Evolutionary conservation across 2,797 vertebrate species (phyloP).

Genomic region (Megaceryle alcyon): DNA sequence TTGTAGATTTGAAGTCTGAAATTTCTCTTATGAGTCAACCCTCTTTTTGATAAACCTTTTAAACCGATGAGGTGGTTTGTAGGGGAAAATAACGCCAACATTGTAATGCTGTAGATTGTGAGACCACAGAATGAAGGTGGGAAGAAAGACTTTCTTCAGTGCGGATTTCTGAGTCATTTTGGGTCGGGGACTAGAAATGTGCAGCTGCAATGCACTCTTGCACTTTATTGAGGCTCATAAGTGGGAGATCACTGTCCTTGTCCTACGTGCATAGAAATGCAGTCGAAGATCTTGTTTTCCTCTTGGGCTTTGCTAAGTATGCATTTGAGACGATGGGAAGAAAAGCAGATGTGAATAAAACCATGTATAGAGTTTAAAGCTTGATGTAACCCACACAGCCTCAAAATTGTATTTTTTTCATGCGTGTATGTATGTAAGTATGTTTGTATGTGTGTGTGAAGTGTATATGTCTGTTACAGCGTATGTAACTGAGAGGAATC

Average conservation of each 20-base stretch:
- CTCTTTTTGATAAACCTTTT: neutral
- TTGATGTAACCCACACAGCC: neutral
- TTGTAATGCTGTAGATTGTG: neutral
- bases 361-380: neutral
- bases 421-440: neutral
- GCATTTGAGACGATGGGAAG: neutral
- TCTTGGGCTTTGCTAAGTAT: neutral
- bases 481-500: neutral
- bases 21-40: neutral
- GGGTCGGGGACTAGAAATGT: neutral
- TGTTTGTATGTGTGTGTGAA: neutral
- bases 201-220: neutral
- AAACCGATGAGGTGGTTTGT: neutral
- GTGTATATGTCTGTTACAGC: neutral
- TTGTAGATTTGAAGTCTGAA: neutral
- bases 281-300: neutral
- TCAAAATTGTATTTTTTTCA: neutral
- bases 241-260: neutral
- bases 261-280: neutral
- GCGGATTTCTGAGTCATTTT: neutral
- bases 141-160: neutral
- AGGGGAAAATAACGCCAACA: neutral
- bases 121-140: neutral
- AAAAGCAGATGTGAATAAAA: neutral
- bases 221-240: neutral